Conservation (phyloP, 2,888 invertebrate genomes). For the Seladonia tumulorum region DNA sequence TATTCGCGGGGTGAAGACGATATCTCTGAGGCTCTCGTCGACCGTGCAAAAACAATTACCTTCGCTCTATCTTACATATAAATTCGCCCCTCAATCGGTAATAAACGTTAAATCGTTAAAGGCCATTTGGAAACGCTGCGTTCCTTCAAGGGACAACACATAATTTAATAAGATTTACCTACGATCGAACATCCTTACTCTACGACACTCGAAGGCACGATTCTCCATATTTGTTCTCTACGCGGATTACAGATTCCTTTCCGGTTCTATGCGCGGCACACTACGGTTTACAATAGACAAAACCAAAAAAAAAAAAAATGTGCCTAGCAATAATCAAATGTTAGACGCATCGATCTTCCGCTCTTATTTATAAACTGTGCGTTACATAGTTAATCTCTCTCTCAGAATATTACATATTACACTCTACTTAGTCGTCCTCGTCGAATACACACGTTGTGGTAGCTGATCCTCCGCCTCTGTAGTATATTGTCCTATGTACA, state of each 20-base stretch:
- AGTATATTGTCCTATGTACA: slow-evolving; percentile 77
- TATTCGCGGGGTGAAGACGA: slow-evolving; percentile 63
- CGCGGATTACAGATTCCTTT: slow-evolving; percentile 11
- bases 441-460: slow-evolving; percentile 69
- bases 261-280: slow-evolving; percentile 6
- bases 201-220: slow-evolving; percentile 78
- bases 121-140: slow-evolving; percentile 74
- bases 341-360: slow-evolving; percentile 37
- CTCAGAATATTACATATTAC: slow-evolving; percentile 75
- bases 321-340: slow-evolving; percentile 36
- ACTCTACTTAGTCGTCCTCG: slow-evolving; percentile 69
- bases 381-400: slow-evolving; percentile 73
- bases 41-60: slow-evolving; percentile 66
- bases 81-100: slow-evolving; percentile 54
- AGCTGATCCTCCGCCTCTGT: slow-evolving; percentile 67
- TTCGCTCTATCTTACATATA: slow-evolving; percentile 68
- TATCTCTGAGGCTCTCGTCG: slow-evolving; percentile 73
- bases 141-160: slow-evolving; percentile 60
- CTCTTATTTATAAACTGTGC: slow-evolving; percentile 65
- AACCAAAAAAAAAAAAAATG: no score
- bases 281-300: slow-evolving; percentile 25
- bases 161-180: slow-evolving; percentile 74
- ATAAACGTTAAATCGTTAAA: slow-evolving; percentile 69
- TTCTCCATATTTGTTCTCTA: slow-evolving; percentile 57
- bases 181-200: slow-evolving; percentile 58